Percentiles rank a stretch among this genome's conserved stretches.
Conservation (phyloP, 2,797 vertebrate genomes). For the Threskiornis aethiopicus region DNA sequence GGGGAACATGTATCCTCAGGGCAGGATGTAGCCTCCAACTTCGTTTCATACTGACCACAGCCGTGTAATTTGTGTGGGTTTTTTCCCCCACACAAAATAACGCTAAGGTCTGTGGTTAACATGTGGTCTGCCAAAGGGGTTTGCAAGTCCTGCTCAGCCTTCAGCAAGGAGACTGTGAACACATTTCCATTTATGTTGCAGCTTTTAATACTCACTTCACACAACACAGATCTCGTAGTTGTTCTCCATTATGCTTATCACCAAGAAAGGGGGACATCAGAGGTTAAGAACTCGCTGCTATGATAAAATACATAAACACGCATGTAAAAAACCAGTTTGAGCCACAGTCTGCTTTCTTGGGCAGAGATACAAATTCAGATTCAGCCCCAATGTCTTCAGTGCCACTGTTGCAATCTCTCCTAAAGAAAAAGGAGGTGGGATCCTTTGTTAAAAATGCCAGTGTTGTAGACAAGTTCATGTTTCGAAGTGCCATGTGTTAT, state of each 20-base stretch:
- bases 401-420: not conserved
- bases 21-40: not conserved
- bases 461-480: not conserved
- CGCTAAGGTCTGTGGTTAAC: not conserved
- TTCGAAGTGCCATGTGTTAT: not conserved
- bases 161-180: not conserved
- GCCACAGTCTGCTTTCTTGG: not conserved
- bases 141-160: not conserved
- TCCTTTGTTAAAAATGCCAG: not conserved
- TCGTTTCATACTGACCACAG: not conserved
- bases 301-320: not conserved
- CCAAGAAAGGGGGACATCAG: not conserved
- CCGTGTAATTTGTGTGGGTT: accelerated
- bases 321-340: not conserved
- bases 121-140: not conserved
- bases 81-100: not conserved
- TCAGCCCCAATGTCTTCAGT: not conserved
- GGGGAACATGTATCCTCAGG: not conserved
- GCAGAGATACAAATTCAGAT: not conserved
- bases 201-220: not conserved
- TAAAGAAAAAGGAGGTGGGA: not conserved
- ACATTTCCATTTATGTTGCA: not conserved
- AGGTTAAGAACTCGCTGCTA: not conserved
- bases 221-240: not conserved
- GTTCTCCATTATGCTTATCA: not conserved